phyloP scores from a whole-genome alignment of 2,888 invertebrate species.

The Tachina fera region DNA sequence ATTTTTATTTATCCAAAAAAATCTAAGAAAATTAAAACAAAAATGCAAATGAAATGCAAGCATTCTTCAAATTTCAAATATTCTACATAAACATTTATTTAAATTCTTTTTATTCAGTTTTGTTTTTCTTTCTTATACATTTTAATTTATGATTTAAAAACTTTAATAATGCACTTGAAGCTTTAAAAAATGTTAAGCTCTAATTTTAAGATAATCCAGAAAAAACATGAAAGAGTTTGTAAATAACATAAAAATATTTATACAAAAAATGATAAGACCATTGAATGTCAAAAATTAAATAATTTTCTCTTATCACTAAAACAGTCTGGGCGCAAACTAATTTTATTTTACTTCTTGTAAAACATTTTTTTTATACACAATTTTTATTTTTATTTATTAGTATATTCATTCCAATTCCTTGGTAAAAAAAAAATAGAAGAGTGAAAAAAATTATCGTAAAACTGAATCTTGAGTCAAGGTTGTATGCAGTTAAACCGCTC shows the following conservation, averaged over 20 bases:
- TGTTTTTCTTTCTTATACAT: background rate
- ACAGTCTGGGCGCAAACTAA: background rate
- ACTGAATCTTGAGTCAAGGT: conserved; percentile 51
- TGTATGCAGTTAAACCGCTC: conserved; percentile 22
- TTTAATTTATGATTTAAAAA: background rate
- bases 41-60: conserved; percentile 49
- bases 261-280: too few relatives aligned
- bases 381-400: background rate
- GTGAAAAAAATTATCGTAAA: conserved; percentile 28
- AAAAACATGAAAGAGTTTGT: too few relatives aligned
- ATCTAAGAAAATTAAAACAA: conserved; percentile 11
- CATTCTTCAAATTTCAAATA: conserved; percentile 33
- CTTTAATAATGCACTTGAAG: background rate
- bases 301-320: background rate
- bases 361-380: background rate
- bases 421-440: background rate
- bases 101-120: background rate
- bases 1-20: conserved; percentile 13
- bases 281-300: too few relatives aligned
- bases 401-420: conserved; percentile 3
- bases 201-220: too few relatives aligned
- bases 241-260: too few relatives aligned
- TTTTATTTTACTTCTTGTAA: background rate
- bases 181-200: background rate
- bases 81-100: conserved; percentile 39